These are phyloP conservation scores for Pheucticus melanocephalus DNA, from an alignment of 2,113 vertebrate species.

Conservation along the genomic window DNA sequence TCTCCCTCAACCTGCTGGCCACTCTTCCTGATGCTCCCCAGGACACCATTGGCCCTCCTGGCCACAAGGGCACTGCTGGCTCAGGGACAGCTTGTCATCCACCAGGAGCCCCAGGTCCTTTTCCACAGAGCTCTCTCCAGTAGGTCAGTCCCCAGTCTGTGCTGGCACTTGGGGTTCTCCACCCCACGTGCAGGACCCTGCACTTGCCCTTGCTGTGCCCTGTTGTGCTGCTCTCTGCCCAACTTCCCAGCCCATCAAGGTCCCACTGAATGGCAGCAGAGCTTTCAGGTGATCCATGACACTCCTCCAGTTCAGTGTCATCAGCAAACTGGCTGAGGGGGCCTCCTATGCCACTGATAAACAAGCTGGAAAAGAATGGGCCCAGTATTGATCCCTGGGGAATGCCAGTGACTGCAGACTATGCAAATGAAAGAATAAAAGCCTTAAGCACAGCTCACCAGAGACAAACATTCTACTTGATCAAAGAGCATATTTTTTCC, in stretches of 20 bases:
- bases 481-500: neutral
- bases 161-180: neutral
- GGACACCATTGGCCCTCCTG: neutral
- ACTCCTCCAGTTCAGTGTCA: neutral
- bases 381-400: neutral
- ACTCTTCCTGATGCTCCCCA: accelerated
- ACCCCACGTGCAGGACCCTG: neutral
- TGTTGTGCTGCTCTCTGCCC: neutral
- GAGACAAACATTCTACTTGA: neutral
- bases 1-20: neutral
- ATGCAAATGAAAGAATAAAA: neutral
- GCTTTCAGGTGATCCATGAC: neutral
- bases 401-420: neutral
- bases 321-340: neutral
- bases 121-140: neutral
- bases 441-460: neutral
- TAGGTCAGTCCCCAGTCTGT: neutral
- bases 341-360: neutral
- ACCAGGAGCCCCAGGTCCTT: neutral
- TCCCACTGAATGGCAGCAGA: neutral
- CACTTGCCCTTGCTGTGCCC: neutral
- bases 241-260: neutral
- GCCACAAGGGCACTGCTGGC: neutral
- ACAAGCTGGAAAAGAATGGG: neutral
- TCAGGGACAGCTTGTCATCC: neutral